Evolutionary conservation across 2,888 invertebrate genomes (phyloP).

Genomic region (Amorpha juglandis): DNA sequence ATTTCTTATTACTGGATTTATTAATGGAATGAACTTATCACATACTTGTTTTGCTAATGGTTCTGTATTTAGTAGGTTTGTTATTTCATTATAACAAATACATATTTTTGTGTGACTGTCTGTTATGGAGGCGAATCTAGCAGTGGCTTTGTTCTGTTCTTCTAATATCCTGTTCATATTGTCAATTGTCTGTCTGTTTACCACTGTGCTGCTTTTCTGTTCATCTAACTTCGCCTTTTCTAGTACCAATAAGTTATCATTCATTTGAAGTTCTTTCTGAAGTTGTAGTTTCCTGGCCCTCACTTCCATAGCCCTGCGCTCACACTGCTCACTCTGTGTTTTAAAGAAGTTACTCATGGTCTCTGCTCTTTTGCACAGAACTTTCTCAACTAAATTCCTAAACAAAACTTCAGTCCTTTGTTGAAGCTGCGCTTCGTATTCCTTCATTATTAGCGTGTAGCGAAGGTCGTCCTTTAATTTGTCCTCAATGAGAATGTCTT

Average conservation of each 20-base stretch:
- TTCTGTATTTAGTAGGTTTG: slow-evolving; percentile 71
- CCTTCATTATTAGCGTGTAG: slow-evolving; percentile 64
- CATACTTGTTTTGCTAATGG: slow-evolving; percentile 67
- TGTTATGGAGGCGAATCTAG: slow-evolving; percentile 81
- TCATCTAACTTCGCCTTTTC: slow-evolving; percentile 77
- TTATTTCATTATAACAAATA: slow-evolving; percentile 82
- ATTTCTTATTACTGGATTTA: slow-evolving; percentile 68
- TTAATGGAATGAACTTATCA: slow-evolving; percentile 68
- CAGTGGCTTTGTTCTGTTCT: slow-evolving; percentile 75
- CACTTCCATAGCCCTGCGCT: slow-evolving; percentile 70
- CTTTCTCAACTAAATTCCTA: slow-evolving; percentile 64
- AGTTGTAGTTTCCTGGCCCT: slow-evolving; percentile 69
- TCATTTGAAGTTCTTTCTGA: slow-evolving; percentile 72
- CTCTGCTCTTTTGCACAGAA: slow-evolving; percentile 65
- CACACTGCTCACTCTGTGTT: slow-evolving; percentile 66
- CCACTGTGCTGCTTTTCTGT: slow-evolving; percentile 71
- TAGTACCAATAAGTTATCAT: slow-evolving; percentile 77
- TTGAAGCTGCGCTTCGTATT: slow-evolving; percentile 61
- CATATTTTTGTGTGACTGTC: slow-evolving; percentile 84
- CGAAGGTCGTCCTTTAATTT: slow-evolving; percentile 65
- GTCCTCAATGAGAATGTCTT: slow-evolving; percentile 61
- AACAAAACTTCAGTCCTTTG: slow-evolving; percentile 61
- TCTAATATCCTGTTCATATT: slow-evolving; percentile 80
- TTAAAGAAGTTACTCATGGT: slow-evolving; percentile 60
- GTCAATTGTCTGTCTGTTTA: slow-evolving; percentile 71